Conservation (phyloP, 2,888 invertebrate genomes). For the Harmothoe impar region DNA sequence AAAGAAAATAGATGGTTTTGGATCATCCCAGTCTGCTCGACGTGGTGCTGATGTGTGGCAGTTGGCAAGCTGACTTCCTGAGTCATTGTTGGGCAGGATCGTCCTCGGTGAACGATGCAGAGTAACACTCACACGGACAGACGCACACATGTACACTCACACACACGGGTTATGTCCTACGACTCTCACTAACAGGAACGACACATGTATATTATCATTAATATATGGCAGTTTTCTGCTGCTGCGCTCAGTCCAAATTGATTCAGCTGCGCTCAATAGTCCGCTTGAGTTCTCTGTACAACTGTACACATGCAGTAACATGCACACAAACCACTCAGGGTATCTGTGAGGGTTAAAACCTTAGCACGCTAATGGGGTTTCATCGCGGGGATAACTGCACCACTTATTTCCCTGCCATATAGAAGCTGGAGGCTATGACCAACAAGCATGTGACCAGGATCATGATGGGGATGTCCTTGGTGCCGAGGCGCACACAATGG, state of each 20-base stretch:
- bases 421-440: conserved; percentile 36
- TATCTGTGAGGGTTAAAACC: neutral
- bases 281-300: conserved; percentile 1
- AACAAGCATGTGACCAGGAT: conserved; percentile 55
- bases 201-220: neutral
- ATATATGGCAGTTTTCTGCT: neutral
- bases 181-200: neutral
- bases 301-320: conserved; percentile 29
- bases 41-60: neutral
- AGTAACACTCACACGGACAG: neutral
- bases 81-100: neutral
- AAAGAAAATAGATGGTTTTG: neutral
- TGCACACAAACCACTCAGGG: conserved; percentile 1
- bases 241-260: neutral
- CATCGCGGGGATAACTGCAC: neutral
- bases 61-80: conserved; percentile 36
- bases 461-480: conserved; percentile 50
- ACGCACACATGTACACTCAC: neutral
- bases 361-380: neutral
- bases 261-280: too few species aligned
- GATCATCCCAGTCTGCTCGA: neutral
- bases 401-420: conserved; percentile 13
- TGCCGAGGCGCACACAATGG: neutral
- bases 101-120: neutral
- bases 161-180: neutral